A percentile compares a stretch with the other conserved stretches of the same genome.
phyloP scores from a whole-genome alignment of 2,888 invertebrate species.

The Scrobipalpa atriplicella region DNA sequence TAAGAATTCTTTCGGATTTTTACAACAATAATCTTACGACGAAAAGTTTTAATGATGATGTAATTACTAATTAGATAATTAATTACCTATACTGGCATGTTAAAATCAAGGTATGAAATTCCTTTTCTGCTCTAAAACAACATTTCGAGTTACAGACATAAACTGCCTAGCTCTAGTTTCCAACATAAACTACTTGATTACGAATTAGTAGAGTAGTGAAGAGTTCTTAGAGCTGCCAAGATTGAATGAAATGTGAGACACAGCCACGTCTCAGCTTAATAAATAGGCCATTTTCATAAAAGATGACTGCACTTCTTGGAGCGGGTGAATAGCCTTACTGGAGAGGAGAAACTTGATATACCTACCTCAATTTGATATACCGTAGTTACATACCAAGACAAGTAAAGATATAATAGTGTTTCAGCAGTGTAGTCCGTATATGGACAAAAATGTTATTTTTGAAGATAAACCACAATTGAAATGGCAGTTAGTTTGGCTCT shows the following conservation, averaged over 20 bases:
- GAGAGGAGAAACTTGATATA: not conserved
- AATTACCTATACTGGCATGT: too few species aligned
- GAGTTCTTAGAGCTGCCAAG: not conserved
- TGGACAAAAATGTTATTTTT: too few species aligned
- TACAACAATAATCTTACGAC: too few species aligned
- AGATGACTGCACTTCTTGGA: not conserved
- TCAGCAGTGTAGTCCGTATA: too few species aligned
- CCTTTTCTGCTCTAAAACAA: not conserved
- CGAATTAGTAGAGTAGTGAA: not conserved
- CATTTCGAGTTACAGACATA: not conserved
- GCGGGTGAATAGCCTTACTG: not conserved
- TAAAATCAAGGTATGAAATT: not conserved
- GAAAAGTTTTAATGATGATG: too few species aligned
- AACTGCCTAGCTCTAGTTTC: constrained; percentile 7
- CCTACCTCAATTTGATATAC: too few species aligned
- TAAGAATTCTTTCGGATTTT: too few species aligned
- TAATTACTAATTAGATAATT: too few species aligned
- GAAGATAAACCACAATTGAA: too few species aligned
- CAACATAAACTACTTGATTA: not conserved
- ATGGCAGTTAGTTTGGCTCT: too few species aligned
- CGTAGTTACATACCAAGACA: too few species aligned
- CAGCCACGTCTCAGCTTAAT: constrained; percentile 34
- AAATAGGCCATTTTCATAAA: constrained; percentile 12
- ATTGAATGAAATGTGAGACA: constrained; percentile 6
- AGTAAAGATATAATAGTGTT: constrained; percentile 19